phyloP scores from a whole-genome alignment of 1,140 invertebrate species.

The Maconellicoccus hirsutus region DNA sequence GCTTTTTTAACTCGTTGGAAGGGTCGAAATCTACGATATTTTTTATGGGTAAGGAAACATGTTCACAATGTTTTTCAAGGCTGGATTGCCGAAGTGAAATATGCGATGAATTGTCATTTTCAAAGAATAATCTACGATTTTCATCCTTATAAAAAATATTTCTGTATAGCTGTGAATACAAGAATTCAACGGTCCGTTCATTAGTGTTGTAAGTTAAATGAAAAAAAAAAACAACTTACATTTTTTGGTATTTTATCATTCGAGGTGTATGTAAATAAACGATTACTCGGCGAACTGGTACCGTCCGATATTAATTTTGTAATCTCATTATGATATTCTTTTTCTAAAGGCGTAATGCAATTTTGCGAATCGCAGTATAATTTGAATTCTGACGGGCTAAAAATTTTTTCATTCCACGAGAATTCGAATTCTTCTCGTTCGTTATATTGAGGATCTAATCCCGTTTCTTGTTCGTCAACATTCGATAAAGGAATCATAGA shows the following conservation, averaged over 20 bases:
- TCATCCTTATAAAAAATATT: neutral
- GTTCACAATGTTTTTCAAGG: neutral
- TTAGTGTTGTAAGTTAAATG: too few relatives aligned
- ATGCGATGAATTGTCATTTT: neutral
- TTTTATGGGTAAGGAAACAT: neutral
- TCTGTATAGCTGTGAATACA: neutral
- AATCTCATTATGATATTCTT: neutral
- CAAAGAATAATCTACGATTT: neutral
- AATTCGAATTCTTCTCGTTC: conserved; percentile 18
- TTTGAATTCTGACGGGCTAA: conserved; percentile 1
- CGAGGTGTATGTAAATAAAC: conserved; percentile 10
- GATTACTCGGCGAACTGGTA: neutral
- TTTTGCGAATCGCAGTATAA: neutral
- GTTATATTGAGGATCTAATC: conserved; percentile 5
- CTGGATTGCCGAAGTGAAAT: neutral
- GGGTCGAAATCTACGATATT: neutral
- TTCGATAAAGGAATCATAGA: conserved; percentile 13
- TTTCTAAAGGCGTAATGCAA: neutral
- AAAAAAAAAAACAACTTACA: neutral
- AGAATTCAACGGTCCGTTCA: neutral
- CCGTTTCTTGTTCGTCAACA: neutral
- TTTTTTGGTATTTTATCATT: neutral
- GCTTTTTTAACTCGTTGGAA: neutral
- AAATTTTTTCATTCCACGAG: conserved; percentile 10
- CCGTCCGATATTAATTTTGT: neutral